These are phyloP conservation scores for Corythoichthys haematopterus DNA, from an alignment of 2,113 vertebrate species.

Conservation along the genomic window DNA sequence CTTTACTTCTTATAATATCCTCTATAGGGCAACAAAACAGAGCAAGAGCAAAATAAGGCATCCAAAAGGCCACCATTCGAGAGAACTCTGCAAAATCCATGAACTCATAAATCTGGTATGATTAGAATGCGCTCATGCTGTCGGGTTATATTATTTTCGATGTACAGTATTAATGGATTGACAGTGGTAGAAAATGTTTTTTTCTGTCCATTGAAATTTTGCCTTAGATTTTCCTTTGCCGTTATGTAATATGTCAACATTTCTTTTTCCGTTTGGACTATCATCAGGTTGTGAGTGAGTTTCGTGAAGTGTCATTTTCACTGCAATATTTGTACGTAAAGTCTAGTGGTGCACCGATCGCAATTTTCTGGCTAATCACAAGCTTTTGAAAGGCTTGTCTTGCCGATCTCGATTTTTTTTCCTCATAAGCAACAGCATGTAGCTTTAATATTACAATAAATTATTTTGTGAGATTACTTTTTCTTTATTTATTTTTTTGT, in stretches of 20 bases:
- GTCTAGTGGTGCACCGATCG: too few relatives aligned
- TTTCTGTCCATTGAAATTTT: too few relatives aligned
- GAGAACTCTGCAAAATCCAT: constrained; percentile 48
- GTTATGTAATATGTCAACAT: neutral
- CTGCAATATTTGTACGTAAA: neutral
- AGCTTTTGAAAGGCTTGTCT: too few relatives aligned
- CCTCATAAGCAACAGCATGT: too few relatives aligned
- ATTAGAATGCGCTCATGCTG: constrained; percentile 53
- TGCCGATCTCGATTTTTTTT: too few relatives aligned
- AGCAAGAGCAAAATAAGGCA: constrained; percentile 73
- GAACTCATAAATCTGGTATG: constrained; percentile 60
- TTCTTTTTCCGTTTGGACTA: neutral
- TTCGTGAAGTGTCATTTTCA: neutral
- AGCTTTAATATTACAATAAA: too few relatives aligned
- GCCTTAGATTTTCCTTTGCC: too few relatives aligned
- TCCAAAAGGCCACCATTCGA: constrained; percentile 72
- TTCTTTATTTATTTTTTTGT: too few relatives aligned
- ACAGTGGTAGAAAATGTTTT: neutral
- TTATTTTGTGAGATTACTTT: too few relatives aligned
- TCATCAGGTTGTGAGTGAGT: neutral
- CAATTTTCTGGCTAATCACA: too few relatives aligned
- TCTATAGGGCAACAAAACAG: constrained; percentile 54
- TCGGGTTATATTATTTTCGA: constrained; percentile 4
- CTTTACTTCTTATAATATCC: constrained; percentile 57
- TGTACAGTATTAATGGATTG: neutral